A percentile compares a stretch with the other conserved stretches of the same genome.
Evolutionary conservation across 2,888 invertebrate species (phyloP).

Genomic region (Oscheius onirici): DNA sequence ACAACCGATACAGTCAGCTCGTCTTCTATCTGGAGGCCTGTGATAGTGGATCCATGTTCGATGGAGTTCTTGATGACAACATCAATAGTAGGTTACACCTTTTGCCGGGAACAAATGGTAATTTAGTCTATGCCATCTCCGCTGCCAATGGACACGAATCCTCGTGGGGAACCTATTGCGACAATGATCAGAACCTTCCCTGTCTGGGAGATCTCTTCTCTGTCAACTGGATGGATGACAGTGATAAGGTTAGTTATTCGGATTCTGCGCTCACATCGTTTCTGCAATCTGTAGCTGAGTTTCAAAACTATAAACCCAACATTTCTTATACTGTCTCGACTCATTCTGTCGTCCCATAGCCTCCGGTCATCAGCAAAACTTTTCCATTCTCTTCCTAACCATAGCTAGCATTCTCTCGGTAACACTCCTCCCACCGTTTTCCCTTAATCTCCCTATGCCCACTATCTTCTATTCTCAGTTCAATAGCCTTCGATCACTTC

Average conservation of each 20-base stretch:
- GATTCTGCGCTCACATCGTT: too few relatives aligned
- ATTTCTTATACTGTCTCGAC: too few relatives aligned
- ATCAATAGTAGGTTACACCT: constrained; percentile 73
- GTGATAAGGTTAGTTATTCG: constrained; percentile 73
- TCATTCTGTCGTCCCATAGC: too few relatives aligned
- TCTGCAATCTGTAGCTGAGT: too few relatives aligned
- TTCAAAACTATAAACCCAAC: too few relatives aligned
- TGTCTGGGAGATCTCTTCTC: constrained; percentile 78
- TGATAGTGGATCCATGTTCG: constrained; percentile 78
- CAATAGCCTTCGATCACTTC: too few relatives aligned
- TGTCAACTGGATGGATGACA: constrained; percentile 78
- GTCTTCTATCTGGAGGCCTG: constrained; percentile 78
- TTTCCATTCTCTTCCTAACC: too few relatives aligned
- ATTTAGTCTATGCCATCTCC: constrained; percentile 77
- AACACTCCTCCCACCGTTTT: too few relatives aligned
- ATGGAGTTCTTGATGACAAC: constrained; percentile 74
- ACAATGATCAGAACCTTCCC: constrained; percentile 71
- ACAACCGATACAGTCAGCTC: constrained; percentile 73
- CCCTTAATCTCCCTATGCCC: too few relatives aligned
- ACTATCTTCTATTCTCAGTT: too few relatives aligned
- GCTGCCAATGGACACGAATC: constrained; percentile 77
- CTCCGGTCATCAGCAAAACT: too few relatives aligned
- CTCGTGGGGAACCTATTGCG: constrained; percentile 78
- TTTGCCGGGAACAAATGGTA: neutral
- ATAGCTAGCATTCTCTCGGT: too few relatives aligned